Evolutionary conservation across 2,113 vertebrate species (phyloP), one percentile per base, ranked within the genome.

Genomic region (Orycteropus afer): DNA sequence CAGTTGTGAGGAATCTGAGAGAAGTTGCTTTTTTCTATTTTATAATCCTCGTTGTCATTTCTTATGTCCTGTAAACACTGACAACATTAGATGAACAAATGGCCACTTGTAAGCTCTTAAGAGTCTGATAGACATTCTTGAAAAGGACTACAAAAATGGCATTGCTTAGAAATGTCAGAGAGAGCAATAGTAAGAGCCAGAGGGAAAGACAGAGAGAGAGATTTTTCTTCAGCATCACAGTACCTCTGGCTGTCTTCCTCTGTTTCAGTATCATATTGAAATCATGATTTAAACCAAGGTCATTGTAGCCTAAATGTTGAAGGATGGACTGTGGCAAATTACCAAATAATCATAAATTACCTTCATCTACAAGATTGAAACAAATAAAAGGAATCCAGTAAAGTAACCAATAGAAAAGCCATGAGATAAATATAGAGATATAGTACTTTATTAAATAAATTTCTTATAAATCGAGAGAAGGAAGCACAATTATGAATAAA

Each of bases 281-380:
- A n/a, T n/a, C 49, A 22, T 81, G 22, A 22, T 47, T 85, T 90
- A 81, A 87, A 65, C 85, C 57, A 85, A 86, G 37, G 83, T 85
- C 88, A 67, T 0, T 9, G 27, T 76, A 40, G 63, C 51, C 40
- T 47, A 4, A 77, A 71, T 49, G 86, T 87, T 77, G 83, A 95
- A 67, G 25, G 80, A 25, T 71, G 1, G 55, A 84, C n/a, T 32
- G 25, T 76, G 61, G 29, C 15, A 61, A 59, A 83, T 59, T 73
- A 63, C 32, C 83, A 86, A 82, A 74, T 65, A 55, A 82, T 42
- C 23, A 49, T 90, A 94, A 76, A 73, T 47, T 57, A 32, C 42
- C 42, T 61, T 47, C 84, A 27, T 55, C 47, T 45, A 40, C 42
- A 79, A 63, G 23, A 42, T 25, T 63, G 9, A 53, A 55, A 71